Evolutionary conservation across 2,113 vertebrate genomes (phyloP).

Genomic region (Microtus montanus): DNA sequence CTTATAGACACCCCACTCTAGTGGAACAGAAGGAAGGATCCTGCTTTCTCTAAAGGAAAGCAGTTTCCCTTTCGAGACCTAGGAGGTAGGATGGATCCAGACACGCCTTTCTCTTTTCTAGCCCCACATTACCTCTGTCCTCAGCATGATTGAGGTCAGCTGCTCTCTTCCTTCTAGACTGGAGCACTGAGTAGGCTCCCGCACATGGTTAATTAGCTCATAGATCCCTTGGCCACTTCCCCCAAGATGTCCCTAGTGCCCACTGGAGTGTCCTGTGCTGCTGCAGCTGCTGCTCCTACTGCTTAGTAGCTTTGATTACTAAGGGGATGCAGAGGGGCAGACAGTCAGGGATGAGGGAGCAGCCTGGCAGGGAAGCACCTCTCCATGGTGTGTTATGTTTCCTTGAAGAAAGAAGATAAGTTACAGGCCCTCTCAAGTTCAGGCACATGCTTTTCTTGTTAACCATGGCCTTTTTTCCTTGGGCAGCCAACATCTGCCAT

Average conservation of each 20-base stretch:
- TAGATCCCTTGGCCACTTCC: background rate
- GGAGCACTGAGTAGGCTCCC: background rate
- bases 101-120: background rate
- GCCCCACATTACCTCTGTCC: background rate
- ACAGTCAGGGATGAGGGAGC: background rate
- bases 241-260: background rate
- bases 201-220: background rate
- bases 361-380: background rate
- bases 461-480: background rate
- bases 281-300: background rate
- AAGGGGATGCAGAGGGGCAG: background rate
- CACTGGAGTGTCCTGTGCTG: background rate
- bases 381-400: background rate
- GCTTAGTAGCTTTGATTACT: background rate
- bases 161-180: background rate
- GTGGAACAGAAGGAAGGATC: background rate
- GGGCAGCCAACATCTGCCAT: background rate
- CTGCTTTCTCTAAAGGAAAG: background rate
- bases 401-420: constrained; percentile 11
- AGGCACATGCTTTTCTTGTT: background rate
- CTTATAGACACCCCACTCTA: background rate
- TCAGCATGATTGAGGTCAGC: background rate
- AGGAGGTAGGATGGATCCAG: background rate
- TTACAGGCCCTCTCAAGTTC: background rate
- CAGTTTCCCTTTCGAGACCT: background rate